These are phyloP conservation scores for Aegypius monachus DNA, from an alignment of 2,113 vertebrate species.

Conservation along the genomic window DNA sequence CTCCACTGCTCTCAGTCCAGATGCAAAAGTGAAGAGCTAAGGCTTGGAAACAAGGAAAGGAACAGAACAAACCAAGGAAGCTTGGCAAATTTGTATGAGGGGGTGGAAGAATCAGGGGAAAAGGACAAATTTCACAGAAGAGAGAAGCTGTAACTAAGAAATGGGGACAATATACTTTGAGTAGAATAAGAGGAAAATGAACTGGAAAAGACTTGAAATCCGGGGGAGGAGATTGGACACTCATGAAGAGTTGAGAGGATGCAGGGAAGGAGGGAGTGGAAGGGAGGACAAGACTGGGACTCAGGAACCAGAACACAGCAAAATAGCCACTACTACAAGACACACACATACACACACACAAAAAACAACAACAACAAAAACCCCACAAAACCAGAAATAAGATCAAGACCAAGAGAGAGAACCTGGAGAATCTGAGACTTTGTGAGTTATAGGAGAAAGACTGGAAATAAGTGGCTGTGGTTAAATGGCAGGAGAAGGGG, in stretches of 20 bases:
- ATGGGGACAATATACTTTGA: background rate
- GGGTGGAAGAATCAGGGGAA: background rate
- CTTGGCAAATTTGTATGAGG: background rate
- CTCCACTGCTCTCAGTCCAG: background rate
- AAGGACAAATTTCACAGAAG: slow-evolving; percentile 14
- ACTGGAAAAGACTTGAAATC: background rate
- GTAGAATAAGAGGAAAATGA: background rate
- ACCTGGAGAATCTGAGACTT: background rate
- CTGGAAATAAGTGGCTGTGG: background rate
- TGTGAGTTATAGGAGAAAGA: background rate
- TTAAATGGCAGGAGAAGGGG: background rate
- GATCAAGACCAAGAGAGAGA: background rate
- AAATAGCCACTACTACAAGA: background rate
- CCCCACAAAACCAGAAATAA: background rate
- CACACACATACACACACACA: no score
- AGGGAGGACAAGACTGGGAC: background rate
- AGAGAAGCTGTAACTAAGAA: background rate
- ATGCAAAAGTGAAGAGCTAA: background rate
- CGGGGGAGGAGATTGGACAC: background rate
- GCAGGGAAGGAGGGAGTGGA: background rate
- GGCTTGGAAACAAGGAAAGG: background rate
- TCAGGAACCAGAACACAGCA: background rate
- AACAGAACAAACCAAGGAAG: background rate
- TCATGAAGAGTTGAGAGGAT: background rate
- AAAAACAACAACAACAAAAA: background rate